Conservation (phyloP, 2,113 vertebrate genomes). For the Microcebus tavaratra region DNA sequence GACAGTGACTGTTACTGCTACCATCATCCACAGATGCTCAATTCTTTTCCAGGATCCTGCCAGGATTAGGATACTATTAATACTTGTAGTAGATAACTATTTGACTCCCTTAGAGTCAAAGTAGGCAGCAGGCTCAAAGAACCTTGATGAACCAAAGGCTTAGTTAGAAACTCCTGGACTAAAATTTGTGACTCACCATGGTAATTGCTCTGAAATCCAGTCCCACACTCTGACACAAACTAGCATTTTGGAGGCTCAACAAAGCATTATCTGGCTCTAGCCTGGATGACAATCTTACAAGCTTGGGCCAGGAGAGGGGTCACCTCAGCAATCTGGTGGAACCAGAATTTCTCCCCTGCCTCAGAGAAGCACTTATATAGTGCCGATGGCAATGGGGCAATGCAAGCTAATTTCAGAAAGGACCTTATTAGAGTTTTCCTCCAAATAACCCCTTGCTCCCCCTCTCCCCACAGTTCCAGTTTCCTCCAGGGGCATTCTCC, state of each 20-base stretch:
- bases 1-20: too few relatives aligned
- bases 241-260: neutral
- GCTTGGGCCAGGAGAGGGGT: neutral
- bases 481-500: neutral
- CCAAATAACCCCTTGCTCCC: neutral
- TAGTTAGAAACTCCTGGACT: neutral
- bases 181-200: neutral
- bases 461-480: too few relatives aligned
- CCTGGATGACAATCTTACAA: neutral
- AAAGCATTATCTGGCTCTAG: neutral
- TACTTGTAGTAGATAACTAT: neutral
- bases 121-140: neutral
- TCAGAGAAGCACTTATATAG: neutral
- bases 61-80: neutral
- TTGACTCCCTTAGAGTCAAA: neutral
- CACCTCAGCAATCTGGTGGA: neutral
- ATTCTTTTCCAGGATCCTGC: neutral
- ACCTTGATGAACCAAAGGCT: too few relatives aligned
- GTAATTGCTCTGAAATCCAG: neutral
- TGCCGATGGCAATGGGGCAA: neutral
- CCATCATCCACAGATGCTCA: too few relatives aligned
- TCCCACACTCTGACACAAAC: neutral
- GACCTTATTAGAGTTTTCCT: neutral
- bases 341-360: neutral
- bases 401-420: neutral